Conservation (phyloP, 2,797 vertebrate genomes). For the Lacerta viridis region DNA sequence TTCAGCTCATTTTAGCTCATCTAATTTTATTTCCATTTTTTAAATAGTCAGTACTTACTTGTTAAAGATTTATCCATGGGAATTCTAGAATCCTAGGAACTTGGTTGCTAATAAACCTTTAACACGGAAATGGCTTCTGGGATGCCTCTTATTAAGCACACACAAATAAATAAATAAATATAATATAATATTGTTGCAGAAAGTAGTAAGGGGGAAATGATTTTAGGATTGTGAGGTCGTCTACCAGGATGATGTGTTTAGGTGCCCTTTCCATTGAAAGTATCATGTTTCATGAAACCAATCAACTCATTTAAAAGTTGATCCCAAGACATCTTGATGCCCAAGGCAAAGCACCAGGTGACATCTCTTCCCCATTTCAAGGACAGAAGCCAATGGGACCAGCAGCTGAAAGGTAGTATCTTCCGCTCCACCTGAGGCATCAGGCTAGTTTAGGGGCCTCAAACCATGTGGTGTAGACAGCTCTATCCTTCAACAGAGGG, state of each 20-base stretch:
- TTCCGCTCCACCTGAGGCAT: no score
- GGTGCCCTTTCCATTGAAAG: background rate
- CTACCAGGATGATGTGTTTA: background rate
- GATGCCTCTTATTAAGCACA: background rate
- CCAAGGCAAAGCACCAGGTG: no score
- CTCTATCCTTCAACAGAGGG: no score
- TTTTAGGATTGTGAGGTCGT: background rate
- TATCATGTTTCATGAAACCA: background rate
- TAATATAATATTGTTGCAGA: background rate
- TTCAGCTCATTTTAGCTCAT: background rate
- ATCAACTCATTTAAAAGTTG: background rate
- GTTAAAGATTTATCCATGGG: background rate
- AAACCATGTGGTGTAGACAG: no score
- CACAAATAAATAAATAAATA: conserved; percentile 8
- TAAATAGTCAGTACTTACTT: background rate
- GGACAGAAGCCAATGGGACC: no score
- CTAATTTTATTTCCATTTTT: no score
- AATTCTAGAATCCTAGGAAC: background rate
- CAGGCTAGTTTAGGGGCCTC: no score
- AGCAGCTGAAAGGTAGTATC: no score
- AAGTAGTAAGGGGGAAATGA: background rate
- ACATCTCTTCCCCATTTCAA: no score
- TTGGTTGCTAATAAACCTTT: background rate
- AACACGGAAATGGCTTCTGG: background rate
- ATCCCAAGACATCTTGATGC: background rate